A percentile compares a stretch with the other conserved stretches of the same genome.
Evolutionary conservation across 2,113 vertebrate genomes (phyloP).

Genomic region (Herpailurus yagouaroundi): DNA sequence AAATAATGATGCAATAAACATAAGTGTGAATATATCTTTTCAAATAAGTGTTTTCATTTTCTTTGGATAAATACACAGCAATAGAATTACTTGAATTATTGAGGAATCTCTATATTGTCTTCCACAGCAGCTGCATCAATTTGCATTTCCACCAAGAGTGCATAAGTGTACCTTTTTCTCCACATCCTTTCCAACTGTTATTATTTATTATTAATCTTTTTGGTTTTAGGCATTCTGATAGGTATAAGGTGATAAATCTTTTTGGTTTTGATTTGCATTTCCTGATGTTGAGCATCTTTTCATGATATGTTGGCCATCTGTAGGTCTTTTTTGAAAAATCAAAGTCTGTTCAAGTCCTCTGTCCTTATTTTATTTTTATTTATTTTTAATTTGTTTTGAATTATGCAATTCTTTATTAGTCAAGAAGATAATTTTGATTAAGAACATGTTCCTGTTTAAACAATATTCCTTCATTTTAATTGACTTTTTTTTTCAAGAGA

Average conservation of each 20-base stretch:
- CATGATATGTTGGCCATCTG: background rate
- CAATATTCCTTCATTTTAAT: background rate
- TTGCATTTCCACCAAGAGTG: background rate
- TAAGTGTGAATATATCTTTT: background rate
- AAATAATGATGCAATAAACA: background rate
- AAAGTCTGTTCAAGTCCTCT: background rate
- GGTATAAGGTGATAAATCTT: background rate
- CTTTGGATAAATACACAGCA: background rate
- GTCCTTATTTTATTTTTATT: background rate
- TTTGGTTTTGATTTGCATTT: background rate
- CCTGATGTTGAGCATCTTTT: background rate
- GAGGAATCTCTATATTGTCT: background rate
- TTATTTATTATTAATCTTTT: background rate
- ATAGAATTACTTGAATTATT: background rate
- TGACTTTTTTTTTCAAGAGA: background rate
- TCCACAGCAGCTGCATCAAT: background rate
- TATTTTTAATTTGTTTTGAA: background rate
- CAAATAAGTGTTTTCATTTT: background rate
- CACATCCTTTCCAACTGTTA: background rate
- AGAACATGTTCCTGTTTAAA: slow-evolving; percentile 32
- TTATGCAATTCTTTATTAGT: slow-evolving; percentile 25
- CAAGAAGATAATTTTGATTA: background rate
- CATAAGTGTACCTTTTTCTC: background rate
- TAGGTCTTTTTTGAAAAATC: background rate
- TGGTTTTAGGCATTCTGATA: background rate